A percentile compares a stretch with the other conserved stretches of the same genome.
phyloP scores from a whole-genome alignment of 1,140 invertebrate species.

The Nylanderia fulva region DNA sequence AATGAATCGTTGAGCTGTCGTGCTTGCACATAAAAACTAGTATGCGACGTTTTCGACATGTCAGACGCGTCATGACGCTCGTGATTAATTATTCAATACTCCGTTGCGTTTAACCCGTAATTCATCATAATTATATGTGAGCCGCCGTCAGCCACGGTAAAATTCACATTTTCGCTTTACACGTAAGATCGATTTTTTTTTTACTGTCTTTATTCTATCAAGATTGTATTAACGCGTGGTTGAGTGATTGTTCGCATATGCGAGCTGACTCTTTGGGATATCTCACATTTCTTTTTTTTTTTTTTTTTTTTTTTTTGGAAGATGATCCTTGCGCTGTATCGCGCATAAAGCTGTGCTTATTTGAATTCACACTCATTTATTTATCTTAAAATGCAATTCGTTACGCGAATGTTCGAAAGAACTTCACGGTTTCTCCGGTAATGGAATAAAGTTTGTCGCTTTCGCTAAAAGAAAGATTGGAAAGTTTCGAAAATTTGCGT shows the following conservation, averaged over 20 bases:
- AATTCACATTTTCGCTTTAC: slow-evolving; percentile 31
- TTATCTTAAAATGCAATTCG: slow-evolving; percentile 59
- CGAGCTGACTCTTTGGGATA: background rate
- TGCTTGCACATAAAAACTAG: slow-evolving; percentile 3
- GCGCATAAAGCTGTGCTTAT: background rate
- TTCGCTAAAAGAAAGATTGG: slow-evolving; percentile 57
- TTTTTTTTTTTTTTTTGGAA: no score
- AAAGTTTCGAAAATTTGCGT: slow-evolving; percentile 59
- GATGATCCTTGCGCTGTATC: background rate
- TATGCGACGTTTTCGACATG: slow-evolving; percentile 34
- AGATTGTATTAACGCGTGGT: background rate
- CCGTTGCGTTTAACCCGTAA: slow-evolving; percentile 43
- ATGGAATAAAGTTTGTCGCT: slow-evolving; percentile 61
- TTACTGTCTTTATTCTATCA: background rate
- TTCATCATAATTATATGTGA: slow-evolving; percentile 55
- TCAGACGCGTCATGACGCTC: slow-evolving; percentile 9
- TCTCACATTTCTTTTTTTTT: no score
- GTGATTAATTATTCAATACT: slow-evolving; percentile 51
- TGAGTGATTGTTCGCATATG: background rate
- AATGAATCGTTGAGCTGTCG: slow-evolving; percentile 51
- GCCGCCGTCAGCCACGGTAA: slow-evolving; percentile 2
- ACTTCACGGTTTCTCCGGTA: slow-evolving; percentile 43
- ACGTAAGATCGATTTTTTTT: background rate
- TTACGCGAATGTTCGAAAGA: slow-evolving; percentile 43
- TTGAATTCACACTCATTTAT: slow-evolving; percentile 24